Evolutionary conservation across 2,113 vertebrate genomes (phyloP), one percentile per base, ranked within the genome.

Genomic region (Zapus hudsonius): DNA sequence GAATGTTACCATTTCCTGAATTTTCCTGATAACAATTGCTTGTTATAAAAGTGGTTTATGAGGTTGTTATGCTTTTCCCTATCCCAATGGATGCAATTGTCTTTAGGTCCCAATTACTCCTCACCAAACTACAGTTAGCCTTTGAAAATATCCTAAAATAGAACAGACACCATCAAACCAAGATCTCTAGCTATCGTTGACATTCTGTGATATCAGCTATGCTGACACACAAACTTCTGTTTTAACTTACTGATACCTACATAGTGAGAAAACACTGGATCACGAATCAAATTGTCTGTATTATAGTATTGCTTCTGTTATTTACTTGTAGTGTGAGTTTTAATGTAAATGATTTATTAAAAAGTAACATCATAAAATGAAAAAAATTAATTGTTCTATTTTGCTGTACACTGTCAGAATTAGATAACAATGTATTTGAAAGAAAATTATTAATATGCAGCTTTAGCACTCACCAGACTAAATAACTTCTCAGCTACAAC

Each of bases 71-170:
- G 3, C 91, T 89, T 84, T 55, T 4, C 52, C 40, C 11, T 47
- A 47, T 73, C 31, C 33, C 67, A 27, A 82, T 42, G n/a, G 69
- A 40, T 61, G 81, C 61, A 72, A 38, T 20, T 82, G 61, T 82
- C 55, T 74, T 87, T 36, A 81, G 63, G 67, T 81, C 3, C 79
- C 42, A 79, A 33, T 17, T 31, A 82, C 66, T 75, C 90, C 22
- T 84, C 73, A 90, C 6, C 63, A 78, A 87, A 84, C 66, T 84
- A 86, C 67, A 84, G 15, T 52, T 73, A 78, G n/a, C 31, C 38
- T 78, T 84, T 66, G 33, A 22, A 66, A n/a, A 29, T 63, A 76
- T 80, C 9, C 36, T 42, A 83, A 3, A 22, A 20, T 40, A 90
- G 25, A 42, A 52, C 31, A 84, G 84, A 84, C 11, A 33, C 27